Percentiles rank a stretch among this genome's conserved stretches.
Conservation (phyloP, 2,888 invertebrate genomes). For the Venusia cambrica region DNA sequence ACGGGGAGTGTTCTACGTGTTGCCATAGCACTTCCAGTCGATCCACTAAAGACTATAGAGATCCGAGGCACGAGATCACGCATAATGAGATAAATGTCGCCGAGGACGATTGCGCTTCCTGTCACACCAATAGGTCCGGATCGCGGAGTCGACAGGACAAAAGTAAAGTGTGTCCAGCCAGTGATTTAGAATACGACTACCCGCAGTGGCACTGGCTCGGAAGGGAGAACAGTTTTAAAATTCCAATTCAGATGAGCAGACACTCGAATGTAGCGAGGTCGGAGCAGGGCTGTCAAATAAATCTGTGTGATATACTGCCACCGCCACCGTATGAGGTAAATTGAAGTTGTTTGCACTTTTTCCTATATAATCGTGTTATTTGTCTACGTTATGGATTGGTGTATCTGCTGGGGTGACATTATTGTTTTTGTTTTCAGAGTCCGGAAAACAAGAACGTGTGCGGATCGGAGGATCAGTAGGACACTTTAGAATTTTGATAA, state of each 20-base stretch:
- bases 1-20: slow-evolving; percentile 75
- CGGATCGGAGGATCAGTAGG: slow-evolving; percentile 37
- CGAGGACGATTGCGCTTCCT: slow-evolving; percentile 71
- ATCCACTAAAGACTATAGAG: slow-evolving; percentile 74
- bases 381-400: slow-evolving; percentile 36
- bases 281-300: slow-evolving; percentile 80
- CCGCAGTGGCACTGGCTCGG: slow-evolving; percentile 78
- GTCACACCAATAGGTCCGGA: slow-evolving; percentile 73
- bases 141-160: slow-evolving; percentile 74
- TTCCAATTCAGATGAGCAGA: slow-evolving; percentile 71
- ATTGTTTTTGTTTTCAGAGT: slow-evolving; percentile 57
- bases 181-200: slow-evolving; percentile 77
- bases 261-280: slow-evolving; percentile 73
- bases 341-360: slow-evolving; percentile 59
- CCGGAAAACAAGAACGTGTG: slow-evolving; percentile 62
- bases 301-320: slow-evolving; percentile 84
- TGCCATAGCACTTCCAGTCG: slow-evolving; percentile 75
- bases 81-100: slow-evolving; percentile 69
- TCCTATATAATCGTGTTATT: slow-evolving; percentile 35
- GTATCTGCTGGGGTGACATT: slow-evolving; percentile 33
- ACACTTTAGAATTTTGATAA: slow-evolving; percentile 16
- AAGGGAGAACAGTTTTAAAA: slow-evolving; percentile 78
- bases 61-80: slow-evolving; percentile 61
- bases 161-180: slow-evolving; percentile 73
- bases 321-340: slow-evolving; percentile 83